These are phyloP conservation scores for Actenoides lindsayi DNA, from an alignment of 2,113 vertebrate species.

Conservation along the genomic window DNA sequence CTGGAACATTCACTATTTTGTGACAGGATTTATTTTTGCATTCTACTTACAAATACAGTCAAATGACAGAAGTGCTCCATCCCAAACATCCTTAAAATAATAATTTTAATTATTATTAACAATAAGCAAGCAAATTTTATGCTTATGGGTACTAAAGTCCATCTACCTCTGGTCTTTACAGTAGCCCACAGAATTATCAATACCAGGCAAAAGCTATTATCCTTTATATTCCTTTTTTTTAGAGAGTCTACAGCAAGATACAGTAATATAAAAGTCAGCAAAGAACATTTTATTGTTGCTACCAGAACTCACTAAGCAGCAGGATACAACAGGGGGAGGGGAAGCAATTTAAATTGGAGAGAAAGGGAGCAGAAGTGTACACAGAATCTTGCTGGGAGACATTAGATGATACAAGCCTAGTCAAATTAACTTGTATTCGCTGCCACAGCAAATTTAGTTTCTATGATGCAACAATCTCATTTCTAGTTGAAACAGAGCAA, in stretches of 20 bases:
- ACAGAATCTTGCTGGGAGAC: slow-evolving; percentile 46
- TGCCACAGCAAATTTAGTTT: slow-evolving; percentile 63
- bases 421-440: slow-evolving; percentile 63
- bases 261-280: not conserved
- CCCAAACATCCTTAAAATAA: not conserved
- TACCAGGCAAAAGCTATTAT: not conserved
- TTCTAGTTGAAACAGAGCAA: slow-evolving; percentile 71
- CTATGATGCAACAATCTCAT: slow-evolving; percentile 65
- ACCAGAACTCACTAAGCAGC: not conserved
- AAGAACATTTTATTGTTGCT: not conserved
- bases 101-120: too few relatives aligned
- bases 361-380: not conserved
- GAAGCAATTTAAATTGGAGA: not conserved
- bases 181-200: not conserved
- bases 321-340: not conserved
- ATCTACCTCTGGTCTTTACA: not conserved
- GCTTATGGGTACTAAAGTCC: not conserved
- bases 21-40: not conserved
- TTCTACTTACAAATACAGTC: not conserved
- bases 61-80: not conserved
- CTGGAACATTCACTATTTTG: not conserved
- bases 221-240: not conserved
- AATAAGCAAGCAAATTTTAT: not conserved
- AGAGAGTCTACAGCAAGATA: not conserved
- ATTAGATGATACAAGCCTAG: slow-evolving; percentile 52